Evolutionary conservation across 2,797 vertebrate species (phyloP), one percentile per base, ranked within the genome.

Genomic region (Mus minutoides): DNA sequence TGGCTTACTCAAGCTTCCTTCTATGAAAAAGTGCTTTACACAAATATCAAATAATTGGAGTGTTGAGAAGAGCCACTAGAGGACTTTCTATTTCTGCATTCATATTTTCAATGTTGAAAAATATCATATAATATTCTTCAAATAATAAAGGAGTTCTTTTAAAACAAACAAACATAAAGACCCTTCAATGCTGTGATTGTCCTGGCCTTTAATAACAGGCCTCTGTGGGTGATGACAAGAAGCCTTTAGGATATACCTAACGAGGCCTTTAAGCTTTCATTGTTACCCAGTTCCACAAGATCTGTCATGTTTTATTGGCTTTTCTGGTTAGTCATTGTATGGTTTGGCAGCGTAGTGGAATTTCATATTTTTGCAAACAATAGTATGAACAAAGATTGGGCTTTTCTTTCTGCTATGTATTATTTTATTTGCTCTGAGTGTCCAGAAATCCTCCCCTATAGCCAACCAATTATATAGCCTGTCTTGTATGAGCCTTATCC

Each of bases 291-390:
- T 37, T 16, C n/a, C 76, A 49, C 87, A 93, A 54, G 87, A 91
- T 91, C 60, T 92, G 87, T 90, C 93, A 37, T 46, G 62, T 87
- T 91, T 90, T 46, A 86, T 90, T 88, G 71, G 54, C 78, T 97
- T 93, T 49, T 86, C 26, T 84, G 77, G 46, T 95, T 95, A 96
- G 88, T 93, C 17, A 1, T 82, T 73, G 46, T 92, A 67, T 83
- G 22, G 64, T 43, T 94, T 3, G 0, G 64, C 73, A 94, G 58
- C 19, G 14, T 56, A 73, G 58, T 54, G 87, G 84, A 90, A 97
- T 46, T 69, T 97, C 73, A 93, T 46, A 34, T 88, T 94, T 96
- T 91, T 94, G 82, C 88, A 94, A 94, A 97, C 67, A 97, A 94
- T 76, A 77, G 76, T 60, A 29, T 80, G 69, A 94, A 97, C 80